Evolutionary conservation across 2,888 invertebrate species (phyloP).

Genomic region (Troides aeacus): DNA sequence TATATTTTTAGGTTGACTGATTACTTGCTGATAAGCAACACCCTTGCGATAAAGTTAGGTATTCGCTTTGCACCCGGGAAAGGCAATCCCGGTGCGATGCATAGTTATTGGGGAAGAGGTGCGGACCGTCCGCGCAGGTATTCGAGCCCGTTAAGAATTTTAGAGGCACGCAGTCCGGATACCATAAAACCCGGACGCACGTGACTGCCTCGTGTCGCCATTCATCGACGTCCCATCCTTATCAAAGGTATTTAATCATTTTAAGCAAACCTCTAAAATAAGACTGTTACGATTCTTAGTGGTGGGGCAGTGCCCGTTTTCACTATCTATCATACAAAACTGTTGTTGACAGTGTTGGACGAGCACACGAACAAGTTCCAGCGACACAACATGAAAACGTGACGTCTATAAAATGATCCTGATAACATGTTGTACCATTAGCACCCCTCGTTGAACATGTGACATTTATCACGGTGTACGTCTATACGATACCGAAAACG

Average conservation of each 20-base stretch:
- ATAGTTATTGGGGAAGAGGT: conserved; percentile 48
- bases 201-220: conserved; percentile 3
- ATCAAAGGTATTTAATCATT: background rate
- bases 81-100: conserved; percentile 47
- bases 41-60: conserved; percentile 33
- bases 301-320: too few species aligned
- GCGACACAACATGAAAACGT: too few species aligned
- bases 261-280: too few species aligned
- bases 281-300: too few species aligned
- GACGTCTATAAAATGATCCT: too few species aligned
- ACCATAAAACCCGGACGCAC: conserved; percentile 41
- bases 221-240: background rate
- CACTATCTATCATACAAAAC: too few species aligned
- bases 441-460: too few species aligned
- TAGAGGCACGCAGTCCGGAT: conserved; percentile 27
- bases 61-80: conserved; percentile 44
- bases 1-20: background rate
- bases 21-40: conserved; percentile 5
- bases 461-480: too few species aligned
- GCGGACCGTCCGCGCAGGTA: conserved; percentile 43
- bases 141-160: conserved; percentile 33
- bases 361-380: too few species aligned
- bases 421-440: too few species aligned
- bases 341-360: too few species aligned
- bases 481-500: too few species aligned